These are phyloP conservation scores for Argynnis bischoffii DNA, from an alignment of 2,888 invertebrate genomes.

Conservation along the genomic window DNA sequence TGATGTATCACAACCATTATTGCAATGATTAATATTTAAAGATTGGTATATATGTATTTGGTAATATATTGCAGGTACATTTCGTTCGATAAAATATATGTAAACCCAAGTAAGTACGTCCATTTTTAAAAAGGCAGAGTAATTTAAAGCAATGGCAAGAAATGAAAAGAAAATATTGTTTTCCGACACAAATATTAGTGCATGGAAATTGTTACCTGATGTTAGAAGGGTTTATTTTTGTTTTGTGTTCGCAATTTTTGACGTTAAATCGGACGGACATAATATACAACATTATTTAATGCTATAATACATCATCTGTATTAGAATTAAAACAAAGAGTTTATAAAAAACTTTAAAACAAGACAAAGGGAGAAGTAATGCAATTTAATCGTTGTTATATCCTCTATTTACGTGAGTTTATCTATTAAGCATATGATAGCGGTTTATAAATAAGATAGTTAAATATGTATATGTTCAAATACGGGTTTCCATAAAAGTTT, in stretches of 20 bases:
- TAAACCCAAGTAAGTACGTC: slow-evolving; percentile 26
- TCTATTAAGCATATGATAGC: not conserved
- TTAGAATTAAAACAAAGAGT: no score
- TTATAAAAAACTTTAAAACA: no score
- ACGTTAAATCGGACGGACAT: not conserved
- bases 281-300: no score
- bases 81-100: slow-evolving; percentile 54
- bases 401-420: not conserved
- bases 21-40: slow-evolving; percentile 62
- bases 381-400: no score
- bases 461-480: not conserved
- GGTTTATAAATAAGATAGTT: not conserved
- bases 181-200: no score
- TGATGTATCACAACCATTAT: slow-evolving; percentile 78
- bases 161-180: no score
- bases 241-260: not conserved
- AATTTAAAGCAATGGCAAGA: not conserved
- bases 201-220: not conserved
- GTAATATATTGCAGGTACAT: slow-evolving; percentile 74
- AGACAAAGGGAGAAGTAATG: no score
- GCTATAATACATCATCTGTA: no score
- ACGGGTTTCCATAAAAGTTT: not conserved
- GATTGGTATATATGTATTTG: slow-evolving; percentile 57
- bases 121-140: not conserved
- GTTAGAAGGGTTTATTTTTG: not conserved